These are phyloP conservation scores for Clupea harengus DNA, from an alignment of 2,113 vertebrate genomes.

Conservation along the genomic window DNA sequence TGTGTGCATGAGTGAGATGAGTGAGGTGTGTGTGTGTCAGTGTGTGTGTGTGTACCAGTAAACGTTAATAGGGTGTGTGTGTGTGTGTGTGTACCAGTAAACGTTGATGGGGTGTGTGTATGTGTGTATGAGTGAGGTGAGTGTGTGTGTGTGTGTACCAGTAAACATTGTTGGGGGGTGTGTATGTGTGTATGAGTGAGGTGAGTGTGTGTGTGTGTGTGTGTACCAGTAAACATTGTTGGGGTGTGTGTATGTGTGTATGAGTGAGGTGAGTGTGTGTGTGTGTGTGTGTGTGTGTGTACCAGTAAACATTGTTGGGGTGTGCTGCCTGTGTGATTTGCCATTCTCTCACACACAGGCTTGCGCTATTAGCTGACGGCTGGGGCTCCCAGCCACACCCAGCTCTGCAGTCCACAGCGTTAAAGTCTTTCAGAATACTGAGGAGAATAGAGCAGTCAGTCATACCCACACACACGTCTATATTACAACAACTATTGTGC, in stretches of 20 bases:
- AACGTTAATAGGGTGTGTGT: background rate
- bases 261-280: background rate
- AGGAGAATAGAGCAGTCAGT: slow-evolving; percentile 15
- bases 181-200: background rate
- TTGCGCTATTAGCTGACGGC: slow-evolving; percentile 72
- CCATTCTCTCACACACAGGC: slow-evolving; percentile 77
- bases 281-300: slow-evolving; percentile 46
- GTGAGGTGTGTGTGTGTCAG: background rate
- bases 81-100: no score
- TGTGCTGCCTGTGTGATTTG: slow-evolving; percentile 79
- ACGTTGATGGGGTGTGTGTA: no score
- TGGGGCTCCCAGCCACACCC: slow-evolving; percentile 75
- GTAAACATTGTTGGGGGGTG: no score
- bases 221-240: no score
- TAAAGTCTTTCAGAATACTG: slow-evolving; percentile 94
- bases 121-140: no score
- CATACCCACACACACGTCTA: slow-evolving; percentile 1
- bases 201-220: background rate
- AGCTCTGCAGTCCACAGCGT: slow-evolving; percentile 80
- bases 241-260: background rate
- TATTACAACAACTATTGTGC: background rate
- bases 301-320: slow-evolving; percentile 91
- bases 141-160: no score
- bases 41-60: background rate
- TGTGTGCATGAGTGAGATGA: no score